These are phyloP conservation scores for Drosophila equinoxialis DNA, from an alignment of 1,140 invertebrate genomes.

Conservation along the genomic window DNA sequence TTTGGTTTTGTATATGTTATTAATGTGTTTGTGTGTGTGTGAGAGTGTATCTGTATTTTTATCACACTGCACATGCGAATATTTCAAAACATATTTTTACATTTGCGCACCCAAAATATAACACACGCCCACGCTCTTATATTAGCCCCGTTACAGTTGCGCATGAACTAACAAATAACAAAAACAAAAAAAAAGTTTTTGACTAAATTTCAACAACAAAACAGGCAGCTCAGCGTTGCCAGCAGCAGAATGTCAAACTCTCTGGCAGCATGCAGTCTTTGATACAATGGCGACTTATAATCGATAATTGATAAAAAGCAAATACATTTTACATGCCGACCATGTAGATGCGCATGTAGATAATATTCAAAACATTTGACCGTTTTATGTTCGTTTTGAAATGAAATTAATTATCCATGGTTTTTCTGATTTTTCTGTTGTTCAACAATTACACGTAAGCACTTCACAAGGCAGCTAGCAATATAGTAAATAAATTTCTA, in stretches of 20 bases:
- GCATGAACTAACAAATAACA: slow-evolving; percentile 9
- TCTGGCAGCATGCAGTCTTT: neutral
- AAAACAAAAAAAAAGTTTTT: slow-evolving; percentile 1
- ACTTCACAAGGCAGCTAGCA: slow-evolving; percentile 13
- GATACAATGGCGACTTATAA: neutral
- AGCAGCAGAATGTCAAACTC: neutral
- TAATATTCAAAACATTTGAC: neutral
- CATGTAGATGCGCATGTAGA: neutral
- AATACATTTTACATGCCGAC: too few relatives aligned
- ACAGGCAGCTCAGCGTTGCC: neutral
- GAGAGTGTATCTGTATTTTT: slow-evolving; percentile 6
- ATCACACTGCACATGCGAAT: slow-evolving; percentile 13
- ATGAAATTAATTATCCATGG: neutral
- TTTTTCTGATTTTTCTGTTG: neutral
- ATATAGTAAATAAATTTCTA: slow-evolving; percentile 4
- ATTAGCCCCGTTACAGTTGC: slow-evolving; percentile 8
- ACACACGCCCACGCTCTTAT: neutral
- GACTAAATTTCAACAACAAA: slow-evolving; percentile 9
- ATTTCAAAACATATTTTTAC: slow-evolving; percentile 12
- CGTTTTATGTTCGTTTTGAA: neutral
- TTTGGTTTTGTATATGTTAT: neutral
- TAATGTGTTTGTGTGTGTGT: neutral
- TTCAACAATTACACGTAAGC: slow-evolving; percentile 12
- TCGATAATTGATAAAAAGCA: too few relatives aligned
- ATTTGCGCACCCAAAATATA: slow-evolving; percentile 9